Evolutionary conservation across 2,888 invertebrate species (phyloP), one percentile per base, ranked within the genome.

Genomic region (Ectemnius continuus): DNA sequence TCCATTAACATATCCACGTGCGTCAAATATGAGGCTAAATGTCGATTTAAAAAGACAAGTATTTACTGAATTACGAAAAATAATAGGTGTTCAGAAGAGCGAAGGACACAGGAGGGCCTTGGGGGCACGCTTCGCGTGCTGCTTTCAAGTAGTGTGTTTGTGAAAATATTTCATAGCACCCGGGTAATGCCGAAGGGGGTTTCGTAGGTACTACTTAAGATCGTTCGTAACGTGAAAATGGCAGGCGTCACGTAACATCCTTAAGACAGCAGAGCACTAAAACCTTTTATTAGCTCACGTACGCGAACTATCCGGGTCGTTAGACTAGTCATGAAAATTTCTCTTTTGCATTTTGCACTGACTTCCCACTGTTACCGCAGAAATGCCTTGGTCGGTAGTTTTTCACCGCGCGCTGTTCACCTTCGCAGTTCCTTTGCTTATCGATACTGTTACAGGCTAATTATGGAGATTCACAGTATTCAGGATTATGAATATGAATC

Each of bases 231-330:
- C 4, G 18, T 20, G 58, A 20, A 58, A 58, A 58, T 2, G 58
- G 18, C 20, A 18, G 20, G 58, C 58, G 11, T 16, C 58, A 58
- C 58, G 58, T 58, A 58, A 6, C 20, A 36, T 58, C 26, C 58
- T 58, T n/a, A 58, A 26, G 58, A 58, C 18, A 13, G 26, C 14
- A 4, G 20, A 20, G 18, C 20, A 20, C 20, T 58, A 26, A 58
- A 58, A 2, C 58, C 26, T 58, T 58, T 58, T 26, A 58, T 26
- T 58, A 58, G 11, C 58, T 14, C 5, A 58, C 26, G 26, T 58
- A 58, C 6, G 18, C 13, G 58, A 23, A 18, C 58, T 26, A 18
- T 58, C 18, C 26, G 14, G 20, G 58, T 58, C 26, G 20, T 58
- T 23, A 58, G 26, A 20, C 11, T 16, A 20, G 20, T 23, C 26